Evolutionary conservation across 2,113 vertebrate genomes (phyloP).

Genomic region (Chitala chitala): DNA sequence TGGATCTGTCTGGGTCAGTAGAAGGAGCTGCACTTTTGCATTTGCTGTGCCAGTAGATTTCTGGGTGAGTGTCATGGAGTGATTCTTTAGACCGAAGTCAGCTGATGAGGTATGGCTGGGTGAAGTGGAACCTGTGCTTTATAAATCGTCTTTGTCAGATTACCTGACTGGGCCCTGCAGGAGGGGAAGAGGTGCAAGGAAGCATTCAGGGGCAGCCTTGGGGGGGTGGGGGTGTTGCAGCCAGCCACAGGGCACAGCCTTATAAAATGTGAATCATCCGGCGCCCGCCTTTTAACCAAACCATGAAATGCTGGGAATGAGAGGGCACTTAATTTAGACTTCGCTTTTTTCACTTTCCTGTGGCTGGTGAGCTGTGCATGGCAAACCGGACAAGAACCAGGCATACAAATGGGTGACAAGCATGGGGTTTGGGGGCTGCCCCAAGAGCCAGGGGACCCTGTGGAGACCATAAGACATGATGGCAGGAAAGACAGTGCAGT

Average conservation of each 20-base stretch:
- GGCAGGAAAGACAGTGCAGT: too few species aligned
- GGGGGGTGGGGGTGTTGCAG: constrained; percentile 43
- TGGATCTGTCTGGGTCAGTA: background rate
- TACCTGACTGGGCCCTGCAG: background rate
- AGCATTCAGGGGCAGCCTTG: constrained; percentile 6
- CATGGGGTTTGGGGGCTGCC: constrained; percentile 29
- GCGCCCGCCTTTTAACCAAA: constrained; percentile 52
- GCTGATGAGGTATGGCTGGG: background rate
- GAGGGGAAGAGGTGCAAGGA: background rate
- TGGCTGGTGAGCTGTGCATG: constrained; percentile 47
- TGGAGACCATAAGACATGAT: too few species aligned
- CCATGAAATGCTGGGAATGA: constrained; percentile 55
- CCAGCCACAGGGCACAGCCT: constrained; percentile 43
- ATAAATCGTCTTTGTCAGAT: too few species aligned
- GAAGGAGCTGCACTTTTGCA: background rate
- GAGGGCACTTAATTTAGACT: constrained; percentile 53
- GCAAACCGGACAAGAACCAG: constrained; percentile 36
- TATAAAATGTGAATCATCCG: constrained; percentile 55
- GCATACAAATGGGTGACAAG: constrained; percentile 35
- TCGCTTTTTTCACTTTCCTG: constrained; percentile 46
- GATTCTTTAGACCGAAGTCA: background rate
- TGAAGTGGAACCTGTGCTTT: background rate
- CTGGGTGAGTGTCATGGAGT: background rate
- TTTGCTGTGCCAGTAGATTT: background rate
- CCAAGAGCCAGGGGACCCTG: too few species aligned